A percentile compares a stretch with the other conserved stretches of the same genome.
Evolutionary conservation across 2,888 invertebrate genomes (phyloP).

Genomic region (Criorhina ranunculi): DNA sequence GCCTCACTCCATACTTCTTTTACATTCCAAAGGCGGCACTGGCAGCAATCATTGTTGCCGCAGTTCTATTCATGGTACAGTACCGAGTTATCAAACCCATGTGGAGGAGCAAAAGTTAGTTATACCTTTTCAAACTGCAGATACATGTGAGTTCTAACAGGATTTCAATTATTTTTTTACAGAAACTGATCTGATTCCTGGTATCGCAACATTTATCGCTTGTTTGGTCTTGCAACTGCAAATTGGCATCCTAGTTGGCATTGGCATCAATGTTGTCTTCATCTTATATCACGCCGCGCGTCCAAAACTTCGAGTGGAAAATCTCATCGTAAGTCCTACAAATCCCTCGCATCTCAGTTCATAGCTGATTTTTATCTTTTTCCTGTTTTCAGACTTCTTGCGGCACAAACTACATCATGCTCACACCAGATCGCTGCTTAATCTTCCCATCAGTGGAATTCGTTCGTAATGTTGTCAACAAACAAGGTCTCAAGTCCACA

Average conservation of each 20-base stretch:
- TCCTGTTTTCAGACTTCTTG: conserved; percentile 85
- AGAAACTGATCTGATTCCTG: conserved; percentile 95
- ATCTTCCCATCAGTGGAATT: conserved; percentile 96
- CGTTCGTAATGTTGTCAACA: conserved; percentile 93
- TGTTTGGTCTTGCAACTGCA: conserved; percentile 93
- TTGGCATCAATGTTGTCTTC: conserved; percentile 92
- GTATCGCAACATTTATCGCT: conserved; percentile 92
- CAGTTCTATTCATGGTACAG: conserved; percentile 96
- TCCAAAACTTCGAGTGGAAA: conserved; percentile 93
- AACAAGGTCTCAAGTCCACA: conserved; percentile 89
- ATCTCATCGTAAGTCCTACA: conserved; percentile 87
- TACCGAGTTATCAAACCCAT: conserved; percentile 93
- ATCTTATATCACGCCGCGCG: conserved; percentile 95
- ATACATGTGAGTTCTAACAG: no score
- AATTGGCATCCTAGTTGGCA: conserved; percentile 94
- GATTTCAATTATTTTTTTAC: conserved; percentile 78
- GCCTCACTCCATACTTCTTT: conserved; percentile 94
- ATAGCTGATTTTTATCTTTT: neutral
- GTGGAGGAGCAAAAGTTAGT: conserved; percentile 95
- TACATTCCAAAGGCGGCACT: conserved; percentile 94
- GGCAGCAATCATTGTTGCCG: conserved; percentile 95
- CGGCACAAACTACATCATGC: conserved; percentile 91
- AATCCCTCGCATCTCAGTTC: neutral
- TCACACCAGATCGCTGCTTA: conserved; percentile 94
- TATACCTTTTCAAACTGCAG: neutral